Evolutionary conservation across 92 coral and sea anemone species (phyloP).

Genomic region (Parazoanthus darwini): DNA sequence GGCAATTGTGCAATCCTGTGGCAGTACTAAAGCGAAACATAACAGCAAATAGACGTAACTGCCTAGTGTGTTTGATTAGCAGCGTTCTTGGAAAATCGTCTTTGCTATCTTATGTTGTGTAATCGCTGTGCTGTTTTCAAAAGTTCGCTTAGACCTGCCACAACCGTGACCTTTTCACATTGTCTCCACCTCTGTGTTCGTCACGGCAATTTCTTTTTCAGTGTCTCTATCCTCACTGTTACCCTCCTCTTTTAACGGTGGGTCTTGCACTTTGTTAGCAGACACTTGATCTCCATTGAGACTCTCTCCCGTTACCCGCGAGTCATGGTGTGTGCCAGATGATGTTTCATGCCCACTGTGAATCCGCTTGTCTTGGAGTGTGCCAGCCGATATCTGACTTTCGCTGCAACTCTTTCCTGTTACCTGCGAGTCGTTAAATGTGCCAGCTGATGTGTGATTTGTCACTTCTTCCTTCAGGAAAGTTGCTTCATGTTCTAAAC

Average conservation of each 20-base stretch:
- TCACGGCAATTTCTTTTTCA: too few species aligned
- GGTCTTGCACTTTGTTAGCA: background rate
- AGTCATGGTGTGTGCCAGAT: background rate
- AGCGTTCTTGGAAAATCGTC: too few species aligned
- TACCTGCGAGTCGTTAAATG: background rate
- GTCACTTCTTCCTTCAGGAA: background rate
- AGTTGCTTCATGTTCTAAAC: background rate
- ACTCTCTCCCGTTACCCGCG: background rate
- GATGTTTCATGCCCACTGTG: background rate
- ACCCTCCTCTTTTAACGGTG: background rate
- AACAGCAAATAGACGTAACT: too few species aligned
- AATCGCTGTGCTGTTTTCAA: too few species aligned
- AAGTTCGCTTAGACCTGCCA: too few species aligned
- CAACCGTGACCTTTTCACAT: background rate
- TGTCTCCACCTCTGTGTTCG: too few species aligned
- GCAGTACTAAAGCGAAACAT: too few species aligned
- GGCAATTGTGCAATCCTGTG: too few species aligned
- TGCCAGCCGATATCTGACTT: too few species aligned
- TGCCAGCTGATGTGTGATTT: background rate
- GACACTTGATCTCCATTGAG: background rate
- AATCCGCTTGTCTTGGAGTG: background rate
- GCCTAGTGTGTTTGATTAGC: too few species aligned
- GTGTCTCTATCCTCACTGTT: background rate
- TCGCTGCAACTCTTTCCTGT: background rate
- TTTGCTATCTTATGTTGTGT: too few species aligned